Percentiles rank a stretch among this genome's conserved stretches.
Conservation (phyloP, 2,888 invertebrate species). For the Hypomecis atomaria region DNA sequence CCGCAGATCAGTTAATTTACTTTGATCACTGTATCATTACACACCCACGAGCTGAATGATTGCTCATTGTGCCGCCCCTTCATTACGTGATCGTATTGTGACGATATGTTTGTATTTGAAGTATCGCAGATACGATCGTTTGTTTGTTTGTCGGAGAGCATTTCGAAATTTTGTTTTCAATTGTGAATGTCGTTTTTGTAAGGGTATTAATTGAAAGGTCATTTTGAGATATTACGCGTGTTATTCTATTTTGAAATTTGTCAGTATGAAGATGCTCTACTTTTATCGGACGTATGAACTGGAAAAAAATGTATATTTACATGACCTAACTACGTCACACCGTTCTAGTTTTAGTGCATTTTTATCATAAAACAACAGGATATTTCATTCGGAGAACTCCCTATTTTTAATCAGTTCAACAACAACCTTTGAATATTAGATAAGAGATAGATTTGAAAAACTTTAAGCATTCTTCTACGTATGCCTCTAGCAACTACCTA, state of each 20-base stretch:
- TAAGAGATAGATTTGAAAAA: too few species aligned
- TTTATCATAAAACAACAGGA: too few species aligned
- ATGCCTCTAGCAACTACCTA: not conserved
- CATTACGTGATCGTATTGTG: constrained; percentile 46
- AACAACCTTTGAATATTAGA: too few species aligned
- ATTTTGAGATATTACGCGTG: constrained; percentile 9
- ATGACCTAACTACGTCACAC: not conserved
- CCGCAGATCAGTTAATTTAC: constrained; percentile 57
- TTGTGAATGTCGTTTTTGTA: constrained; percentile 34
- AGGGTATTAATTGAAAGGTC: constrained; percentile 13
- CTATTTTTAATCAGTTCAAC: too few species aligned
- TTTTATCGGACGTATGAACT: constrained; percentile 9
- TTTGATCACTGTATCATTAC: constrained; percentile 58
- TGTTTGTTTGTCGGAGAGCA: constrained; percentile 36
- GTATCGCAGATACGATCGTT: constrained; percentile 40
- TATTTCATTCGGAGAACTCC: too few species aligned
- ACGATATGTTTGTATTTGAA: constrained; percentile 40
- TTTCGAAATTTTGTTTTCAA: constrained; percentile 35
- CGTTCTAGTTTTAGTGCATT: not conserved
- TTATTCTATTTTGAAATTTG: not conserved
- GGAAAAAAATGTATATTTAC: not conserved
- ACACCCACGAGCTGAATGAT: constrained; percentile 59
- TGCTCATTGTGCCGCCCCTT: constrained; percentile 58
- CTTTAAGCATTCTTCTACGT: not conserved
- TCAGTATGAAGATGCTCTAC: constrained; percentile 7